phyloP scores from a whole-genome alignment of 2,888 invertebrate species.

The Diplolepis rosae region DNA sequence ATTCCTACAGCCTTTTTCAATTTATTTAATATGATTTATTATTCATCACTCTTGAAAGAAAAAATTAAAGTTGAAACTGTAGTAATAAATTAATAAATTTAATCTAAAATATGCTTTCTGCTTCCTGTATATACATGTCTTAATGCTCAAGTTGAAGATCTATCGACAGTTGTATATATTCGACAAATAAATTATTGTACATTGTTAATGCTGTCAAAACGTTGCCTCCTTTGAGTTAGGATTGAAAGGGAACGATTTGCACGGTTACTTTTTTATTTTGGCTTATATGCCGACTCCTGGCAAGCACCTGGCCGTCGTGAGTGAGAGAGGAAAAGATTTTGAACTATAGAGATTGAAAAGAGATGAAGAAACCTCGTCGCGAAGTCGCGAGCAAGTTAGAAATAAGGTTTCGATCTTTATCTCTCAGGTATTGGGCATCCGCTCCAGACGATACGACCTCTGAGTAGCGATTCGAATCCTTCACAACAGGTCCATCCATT shows the following conservation, averaged over 20 bases:
- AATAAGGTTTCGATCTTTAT: constrained; percentile 18
- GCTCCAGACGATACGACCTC: not conserved
- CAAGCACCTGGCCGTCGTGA: constrained; percentile 11
- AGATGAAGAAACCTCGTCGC: not conserved
- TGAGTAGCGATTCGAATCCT: constrained; percentile 7
- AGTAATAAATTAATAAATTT: no score
- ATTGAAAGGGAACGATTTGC: constrained; percentile 19
- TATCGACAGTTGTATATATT: not conserved
- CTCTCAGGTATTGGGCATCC: constrained; percentile 18
- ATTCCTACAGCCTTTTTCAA: no score
- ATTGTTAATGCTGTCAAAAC: constrained; percentile 15
- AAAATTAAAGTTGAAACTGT: no score
- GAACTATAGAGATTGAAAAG: not conserved
- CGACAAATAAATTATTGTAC: not conserved
- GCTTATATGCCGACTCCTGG: constrained; percentile 8
- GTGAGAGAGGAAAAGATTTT: constrained; percentile 1
- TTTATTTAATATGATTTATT: no score
- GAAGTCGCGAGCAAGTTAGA: constrained; percentile 20
- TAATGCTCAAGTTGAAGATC: not conserved
- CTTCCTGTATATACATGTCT: no score
- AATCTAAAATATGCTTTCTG: no score
- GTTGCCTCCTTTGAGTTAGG: constrained; percentile 1
- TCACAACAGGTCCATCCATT: not conserved
- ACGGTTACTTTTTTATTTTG: constrained; percentile 19
- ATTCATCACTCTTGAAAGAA: no score